These are phyloP conservation scores for Tympanuchus pallidicinctus DNA, from an alignment of 2,113 vertebrate genomes.

Conservation along the genomic window DNA sequence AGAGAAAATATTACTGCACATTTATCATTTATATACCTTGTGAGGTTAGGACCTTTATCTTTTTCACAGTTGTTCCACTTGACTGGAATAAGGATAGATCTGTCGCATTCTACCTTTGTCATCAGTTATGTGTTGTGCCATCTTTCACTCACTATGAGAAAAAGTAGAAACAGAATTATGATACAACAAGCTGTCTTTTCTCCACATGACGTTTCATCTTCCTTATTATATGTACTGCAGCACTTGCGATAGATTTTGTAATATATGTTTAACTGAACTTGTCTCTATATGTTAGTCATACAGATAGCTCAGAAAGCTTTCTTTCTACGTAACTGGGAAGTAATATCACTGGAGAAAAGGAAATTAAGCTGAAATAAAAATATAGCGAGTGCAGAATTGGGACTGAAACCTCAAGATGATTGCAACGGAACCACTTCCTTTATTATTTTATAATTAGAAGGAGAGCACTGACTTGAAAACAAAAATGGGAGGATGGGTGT, in stretches of 20 bases:
- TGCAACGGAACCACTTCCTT: neutral
- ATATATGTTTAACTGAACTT: neutral
- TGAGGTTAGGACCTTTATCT: slow-evolving; percentile 44
- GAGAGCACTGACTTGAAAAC: neutral
- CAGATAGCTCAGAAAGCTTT: neutral
- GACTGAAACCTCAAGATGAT: neutral
- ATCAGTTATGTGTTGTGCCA: slow-evolving; percentile 6
- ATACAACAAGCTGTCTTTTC: neutral
- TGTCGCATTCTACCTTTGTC: neutral
- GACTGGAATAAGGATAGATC: slow-evolving; percentile 55
- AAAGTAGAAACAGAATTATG: slow-evolving; percentile 22
- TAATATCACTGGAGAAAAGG: neutral
- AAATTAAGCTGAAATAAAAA: slow-evolving; percentile 52
- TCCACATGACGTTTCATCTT: neutral
- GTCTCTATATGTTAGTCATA: neutral
- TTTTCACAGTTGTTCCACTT: slow-evolving; percentile 51
- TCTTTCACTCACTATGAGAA: neutral
- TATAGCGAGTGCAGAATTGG: neutral
- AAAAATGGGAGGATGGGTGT: neutral
- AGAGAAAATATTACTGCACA: slow-evolving; percentile 8
- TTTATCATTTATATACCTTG: slow-evolving; percentile 60
- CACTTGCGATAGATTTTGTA: neutral
- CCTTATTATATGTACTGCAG: neutral
- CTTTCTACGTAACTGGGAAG: neutral
- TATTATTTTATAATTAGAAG: slow-evolving; percentile 49